phyloP scores from a whole-genome alignment of 2,797 vertebrate genomes.

The Hylomyscus alleni region DNA sequence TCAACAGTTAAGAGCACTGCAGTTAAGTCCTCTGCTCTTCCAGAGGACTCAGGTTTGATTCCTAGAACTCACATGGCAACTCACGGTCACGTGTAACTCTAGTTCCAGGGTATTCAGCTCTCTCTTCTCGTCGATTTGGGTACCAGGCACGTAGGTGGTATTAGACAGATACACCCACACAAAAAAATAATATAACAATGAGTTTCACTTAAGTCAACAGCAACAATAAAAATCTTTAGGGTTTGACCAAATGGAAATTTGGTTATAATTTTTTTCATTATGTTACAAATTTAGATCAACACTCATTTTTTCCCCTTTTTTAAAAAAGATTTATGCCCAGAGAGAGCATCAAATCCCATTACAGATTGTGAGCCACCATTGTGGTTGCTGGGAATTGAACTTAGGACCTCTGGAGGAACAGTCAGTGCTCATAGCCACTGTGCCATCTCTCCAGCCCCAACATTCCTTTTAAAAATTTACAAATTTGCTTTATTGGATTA shows the following conservation, averaged over 20 bases:
- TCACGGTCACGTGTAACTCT: background rate
- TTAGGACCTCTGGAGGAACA: too few relatives aligned
- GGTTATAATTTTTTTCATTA: background rate
- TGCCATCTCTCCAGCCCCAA: background rate
- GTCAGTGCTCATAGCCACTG: background rate
- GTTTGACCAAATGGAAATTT: background rate
- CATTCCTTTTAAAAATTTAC: background rate
- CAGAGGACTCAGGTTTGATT: background rate
- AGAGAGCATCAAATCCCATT: background rate
- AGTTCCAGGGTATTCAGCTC: background rate
- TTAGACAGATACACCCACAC: background rate
- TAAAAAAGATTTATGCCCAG: background rate
- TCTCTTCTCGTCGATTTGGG: background rate
- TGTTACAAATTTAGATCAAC: background rate
- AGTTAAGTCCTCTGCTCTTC: too few relatives aligned
- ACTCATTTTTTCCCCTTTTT: background rate
- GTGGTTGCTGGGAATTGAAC: background rate
- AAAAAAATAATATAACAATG: background rate
- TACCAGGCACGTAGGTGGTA: background rate
- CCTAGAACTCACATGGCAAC: background rate
- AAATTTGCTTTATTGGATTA: background rate
- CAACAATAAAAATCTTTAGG: background rate
- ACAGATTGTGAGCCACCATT: background rate
- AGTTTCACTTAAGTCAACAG: background rate
- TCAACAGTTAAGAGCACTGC: background rate